Base-by-base conservation (phyloP, 2,888 invertebrate species). In the Lypha dubia region DNA sequence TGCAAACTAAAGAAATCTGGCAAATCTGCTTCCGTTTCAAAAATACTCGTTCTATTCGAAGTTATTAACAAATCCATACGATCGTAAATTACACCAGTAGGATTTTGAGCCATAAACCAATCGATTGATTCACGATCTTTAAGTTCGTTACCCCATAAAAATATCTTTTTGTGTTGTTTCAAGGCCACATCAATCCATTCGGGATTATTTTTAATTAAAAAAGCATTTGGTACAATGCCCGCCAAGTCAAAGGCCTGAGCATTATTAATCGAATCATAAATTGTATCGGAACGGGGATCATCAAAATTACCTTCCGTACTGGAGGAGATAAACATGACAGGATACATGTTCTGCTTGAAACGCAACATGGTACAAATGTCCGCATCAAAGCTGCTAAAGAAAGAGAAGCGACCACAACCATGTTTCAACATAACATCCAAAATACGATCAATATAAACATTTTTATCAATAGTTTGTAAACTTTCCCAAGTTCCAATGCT, bases 121-220 rank as follows among this genome's bases (percentile, higher is more conserved):
- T 95, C 95, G 73, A 98, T 97, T 2, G 96, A 96, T 24, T 94
- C 94, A 74, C 95, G 95, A 92, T 97, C 96, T 88, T 98, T 98
- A 89, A 97, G 96, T 88, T 98, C 97, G 85, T 98, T 97, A 20
- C 99, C 99, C 99, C 99, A 99, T 87, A 98, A 97, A 92, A 99
- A 98, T 73, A 98, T 94, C 4, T 98, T 95, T 68, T 98, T 94
- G 15, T 96, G 96, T 41, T 95, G 94, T 86, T 96, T 94, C 79
- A 95, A 95, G 0, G 96, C 97, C 65, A 95, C 91, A 22, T 88
- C 84, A n/a, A 95, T 94, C 93, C 96, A 95, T 5, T 94, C 93
- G 0, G 96, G 94, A 92, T 98, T 96, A 65, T 96, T 93, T 38
- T 98, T 93, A 83, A 98, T 93, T 90, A 98, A 98, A 90, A 98